Conservation (phyloP, 2,113 vertebrate genomes). For the Chloropsis cyanopogon region DNA sequence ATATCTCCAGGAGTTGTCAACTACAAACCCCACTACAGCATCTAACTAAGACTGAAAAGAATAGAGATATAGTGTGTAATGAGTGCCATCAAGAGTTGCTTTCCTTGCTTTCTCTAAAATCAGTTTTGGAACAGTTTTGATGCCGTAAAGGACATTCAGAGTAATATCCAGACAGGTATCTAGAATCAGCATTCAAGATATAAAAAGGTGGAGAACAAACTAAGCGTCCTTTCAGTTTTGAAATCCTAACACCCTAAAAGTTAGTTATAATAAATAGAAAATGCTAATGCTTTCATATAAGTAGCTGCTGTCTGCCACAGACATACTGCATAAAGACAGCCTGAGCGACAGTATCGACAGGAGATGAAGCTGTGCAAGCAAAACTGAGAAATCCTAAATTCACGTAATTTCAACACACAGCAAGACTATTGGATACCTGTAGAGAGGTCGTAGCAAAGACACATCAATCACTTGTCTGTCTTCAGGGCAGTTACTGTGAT, state of each 20-base stretch:
- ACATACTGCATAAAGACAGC: background rate
- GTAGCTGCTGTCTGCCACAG: background rate
- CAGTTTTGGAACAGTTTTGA: background rate
- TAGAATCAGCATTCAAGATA: background rate
- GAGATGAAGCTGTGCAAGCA: background rate
- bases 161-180: background rate
- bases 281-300: background rate
- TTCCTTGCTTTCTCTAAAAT: background rate
- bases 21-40: background rate
- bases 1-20: background rate
- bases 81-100: background rate
- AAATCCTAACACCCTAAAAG: background rate
- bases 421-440: conserved; percentile 69
- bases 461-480: conserved; percentile 81
- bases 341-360: background rate
- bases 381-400: background rate
- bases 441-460: conserved; percentile 78
- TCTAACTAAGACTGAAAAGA: background rate
- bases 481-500: conserved; percentile 85
- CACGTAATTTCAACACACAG: background rate
- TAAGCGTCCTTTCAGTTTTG: background rate
- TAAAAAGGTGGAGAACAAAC: background rate
- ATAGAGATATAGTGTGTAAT: background rate
- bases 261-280: background rate
- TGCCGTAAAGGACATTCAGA: background rate